Evolutionary conservation across 1,140 invertebrate species (phyloP), one percentile per base, ranked within the genome.

Genomic region (Tetranychus cinnabarinus): DNA sequence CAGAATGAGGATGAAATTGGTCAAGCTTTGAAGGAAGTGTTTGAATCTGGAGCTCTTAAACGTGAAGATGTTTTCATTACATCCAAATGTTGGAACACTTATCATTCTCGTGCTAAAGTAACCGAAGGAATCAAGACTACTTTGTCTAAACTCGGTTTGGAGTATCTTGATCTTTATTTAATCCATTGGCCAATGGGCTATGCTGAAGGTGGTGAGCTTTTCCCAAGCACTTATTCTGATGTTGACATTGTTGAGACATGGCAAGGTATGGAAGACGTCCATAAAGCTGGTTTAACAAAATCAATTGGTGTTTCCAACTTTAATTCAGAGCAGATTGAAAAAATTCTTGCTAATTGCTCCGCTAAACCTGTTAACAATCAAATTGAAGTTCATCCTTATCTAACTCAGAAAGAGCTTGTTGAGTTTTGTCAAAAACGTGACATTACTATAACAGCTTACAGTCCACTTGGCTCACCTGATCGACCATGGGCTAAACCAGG

Each of bases 271-370:
- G 62, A 64, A 58, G 62, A 64, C 15, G 58, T 45, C 23, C 50
- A 63, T 10, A 73, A 78, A 31, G 73, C 80, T 56, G 86, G 86
- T 1, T 73, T 87, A 8, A 74, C 78, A 0, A 80, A 76, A 56
- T 82, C 82, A 61, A 86, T 95, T 67, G 89, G 90, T 1, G 64
- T 93, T 1, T 90, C 86, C 46, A 95, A 93, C 71, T 93, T 93
- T 69, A 93, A 89, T 69, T 80, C 77, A 45, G 71, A 78, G 35
- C 91, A 96, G 72, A 79, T 91, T 13, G 75, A 82, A 45, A 74
- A 83, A 12, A 66, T 96, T 3, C 66, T 90, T 23, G 73, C 79
- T 31, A 73, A 72, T 34, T 79, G 80, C 1, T 78, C 72, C 47
- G 81, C 92, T 33, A 82, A 81, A 61, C 90, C 89, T 0, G 80